Percentiles rank a stretch among this genome's conserved stretches.
phyloP scores from a whole-genome alignment of 2,113 vertebrate genomes.

The Malurus alboscapulatus region DNA sequence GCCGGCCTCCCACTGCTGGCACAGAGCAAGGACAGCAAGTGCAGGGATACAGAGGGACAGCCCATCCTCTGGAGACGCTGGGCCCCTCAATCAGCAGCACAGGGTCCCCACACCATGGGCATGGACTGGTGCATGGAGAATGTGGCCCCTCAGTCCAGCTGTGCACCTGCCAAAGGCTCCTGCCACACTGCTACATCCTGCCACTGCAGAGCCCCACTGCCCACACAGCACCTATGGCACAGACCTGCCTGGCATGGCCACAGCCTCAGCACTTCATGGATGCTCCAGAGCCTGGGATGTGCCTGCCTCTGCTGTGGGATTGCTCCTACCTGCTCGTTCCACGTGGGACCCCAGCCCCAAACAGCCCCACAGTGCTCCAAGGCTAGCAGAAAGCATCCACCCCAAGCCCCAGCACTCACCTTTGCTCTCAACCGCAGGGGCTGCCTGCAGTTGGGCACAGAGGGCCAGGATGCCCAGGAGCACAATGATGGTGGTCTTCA shows the following conservation, averaged over 20 bases:
- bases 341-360: fast-evolving
- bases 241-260: fast-evolving
- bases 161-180: not conserved
- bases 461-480: conserved; percentile 5
- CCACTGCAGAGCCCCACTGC: fast-evolving
- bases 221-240: fast-evolving
- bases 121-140: fast-evolving
- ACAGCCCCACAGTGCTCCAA: not conserved
- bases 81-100: fast-evolving
- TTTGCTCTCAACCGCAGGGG: fast-evolving
- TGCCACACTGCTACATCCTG: fast-evolving
- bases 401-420: not conserved
- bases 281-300: not conserved
- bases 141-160: no score
- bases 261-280: not conserved
- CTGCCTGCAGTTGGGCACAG: not conserved
- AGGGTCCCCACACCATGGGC: fast-evolving
- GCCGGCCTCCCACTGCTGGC: fast-evolving
- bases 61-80: fast-evolving
- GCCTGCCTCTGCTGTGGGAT: not conserved
- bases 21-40: not conserved
- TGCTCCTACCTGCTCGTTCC: not conserved
- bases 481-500: conserved; percentile 1
- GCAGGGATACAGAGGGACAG: not conserved
- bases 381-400: not conserved